phyloP scores from a whole-genome alignment of 2,113 vertebrate species.

The Rhinoptilus africanus region DNA sequence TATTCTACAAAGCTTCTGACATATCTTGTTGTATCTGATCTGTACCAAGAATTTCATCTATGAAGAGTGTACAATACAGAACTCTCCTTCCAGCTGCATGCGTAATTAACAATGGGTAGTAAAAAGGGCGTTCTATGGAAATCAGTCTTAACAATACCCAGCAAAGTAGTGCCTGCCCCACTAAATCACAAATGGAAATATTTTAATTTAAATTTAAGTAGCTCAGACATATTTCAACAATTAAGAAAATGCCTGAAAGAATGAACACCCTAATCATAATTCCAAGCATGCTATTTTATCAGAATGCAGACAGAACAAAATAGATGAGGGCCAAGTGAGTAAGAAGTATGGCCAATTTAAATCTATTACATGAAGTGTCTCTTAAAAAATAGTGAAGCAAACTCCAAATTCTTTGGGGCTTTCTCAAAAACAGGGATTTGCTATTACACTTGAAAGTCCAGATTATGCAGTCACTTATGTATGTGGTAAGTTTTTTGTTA shows the following conservation, averaged over 20 bases:
- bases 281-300: conserved; percentile 34
- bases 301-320: conserved; percentile 12
- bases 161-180: not conserved
- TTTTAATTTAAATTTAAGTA: conserved; percentile 61
- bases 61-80: not conserved
- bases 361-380: not conserved
- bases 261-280: conserved; percentile 39
- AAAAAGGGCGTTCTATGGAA: conserved; percentile 43
- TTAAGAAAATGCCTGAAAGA: conserved; percentile 44
- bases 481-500: not conserved
- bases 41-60: not conserved
- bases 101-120: conserved; percentile 20
- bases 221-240: conserved; percentile 47
- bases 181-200: conserved; percentile 60
- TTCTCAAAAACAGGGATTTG: not conserved
- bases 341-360: conserved; percentile 31
- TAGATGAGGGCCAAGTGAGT: conserved; percentile 13
- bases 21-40: not conserved
- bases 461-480: not conserved
- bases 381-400: not conserved
- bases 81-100: not conserved
- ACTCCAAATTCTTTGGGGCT: not conserved
- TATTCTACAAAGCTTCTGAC: not conserved
- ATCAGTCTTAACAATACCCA: conserved; percentile 33
- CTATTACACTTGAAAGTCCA: not conserved